Conservation (phyloP, 2,113 vertebrate genomes). For the Lipotes vexillifer region DNA sequence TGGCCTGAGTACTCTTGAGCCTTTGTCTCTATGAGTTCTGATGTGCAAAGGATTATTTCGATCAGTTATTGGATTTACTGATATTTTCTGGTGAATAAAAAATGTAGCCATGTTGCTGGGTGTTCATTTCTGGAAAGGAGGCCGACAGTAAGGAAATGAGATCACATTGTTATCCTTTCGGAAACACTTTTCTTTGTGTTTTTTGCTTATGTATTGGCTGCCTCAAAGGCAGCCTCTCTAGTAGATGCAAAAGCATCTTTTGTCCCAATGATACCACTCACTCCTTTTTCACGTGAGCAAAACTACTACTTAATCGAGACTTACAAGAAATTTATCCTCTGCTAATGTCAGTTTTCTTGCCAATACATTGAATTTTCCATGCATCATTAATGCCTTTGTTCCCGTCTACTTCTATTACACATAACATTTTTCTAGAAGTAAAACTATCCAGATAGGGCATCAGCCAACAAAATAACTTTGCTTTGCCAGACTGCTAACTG, state of each 20-base stretch:
- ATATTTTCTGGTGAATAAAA: neutral
- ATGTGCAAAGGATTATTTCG: neutral
- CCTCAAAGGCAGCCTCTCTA: neutral
- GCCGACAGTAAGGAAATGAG: neutral
- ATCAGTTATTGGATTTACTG: neutral
- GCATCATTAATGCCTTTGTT: neutral
- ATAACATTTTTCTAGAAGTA: conserved; percentile 1
- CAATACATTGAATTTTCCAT: conserved; percentile 1
- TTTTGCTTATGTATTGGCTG: neutral
- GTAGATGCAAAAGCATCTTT: neutral
- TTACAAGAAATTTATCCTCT: neutral
- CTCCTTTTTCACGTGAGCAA: neutral
- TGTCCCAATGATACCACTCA: neutral
- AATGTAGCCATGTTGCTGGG: neutral
- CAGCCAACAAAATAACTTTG: neutral
- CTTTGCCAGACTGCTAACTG: neutral
- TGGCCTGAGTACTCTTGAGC: neutral
- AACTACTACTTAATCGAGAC: neutral
- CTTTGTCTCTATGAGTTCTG: neutral
- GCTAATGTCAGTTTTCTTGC: conserved; percentile 42
- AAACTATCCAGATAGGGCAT: neutral
- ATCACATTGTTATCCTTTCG: neutral
- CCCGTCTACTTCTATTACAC: conserved; percentile 18
- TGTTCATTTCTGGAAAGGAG: neutral
- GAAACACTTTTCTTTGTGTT: neutral